Base-by-base conservation (phyloP, 2,888 invertebrate genomes). In the Lasioglossum leucozonium region DNA sequence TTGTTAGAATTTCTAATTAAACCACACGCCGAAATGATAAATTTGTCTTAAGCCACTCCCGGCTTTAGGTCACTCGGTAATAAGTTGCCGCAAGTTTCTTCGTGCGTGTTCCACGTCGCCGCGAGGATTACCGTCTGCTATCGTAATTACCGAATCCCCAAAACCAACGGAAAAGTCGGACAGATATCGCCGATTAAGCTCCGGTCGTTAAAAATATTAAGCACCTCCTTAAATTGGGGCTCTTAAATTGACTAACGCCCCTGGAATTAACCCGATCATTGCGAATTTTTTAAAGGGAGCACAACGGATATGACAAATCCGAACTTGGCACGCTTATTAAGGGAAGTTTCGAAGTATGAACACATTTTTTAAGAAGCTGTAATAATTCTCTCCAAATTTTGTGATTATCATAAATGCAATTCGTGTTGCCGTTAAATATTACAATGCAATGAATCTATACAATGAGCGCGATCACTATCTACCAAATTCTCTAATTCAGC, bases 1-100 rank as follows among this genome's bases (percentile, higher is more conserved):
- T 89, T 82, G 77, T 83, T 88, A 86, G 85, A 84, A 88, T 87
- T 84, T 87, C 82, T 89, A 90, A 90, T 90, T 90, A 90, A 88
- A 85, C 79, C 84, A 79, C 85, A 85, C 79, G 42, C 78, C 62
- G 76, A 76, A 81, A 88, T 86, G 87, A 90, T 88, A 88, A 86
- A 90, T 87, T 82, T 85, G 84, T 79, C 80, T 82, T 88, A 81
- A 90, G 82, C 89, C 58, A 74, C 77, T 74, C 22, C 51, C 76
- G 81, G 79, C 82, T 80, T 80, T 72, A 55, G 69, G 85, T 85
- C 81, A 78, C 79, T 79, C 65, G 80, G 79, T 87, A 89, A 90
- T 85, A 88, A 90, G 83, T 90, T 90, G 37, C 73, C 76, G 3
- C 65, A 87, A 87, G 87, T 90, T 90, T 86, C 86, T 85, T 81